Conservation (phyloP, 2,113 vertebrate species). For the Crotalus viridis region DNA sequence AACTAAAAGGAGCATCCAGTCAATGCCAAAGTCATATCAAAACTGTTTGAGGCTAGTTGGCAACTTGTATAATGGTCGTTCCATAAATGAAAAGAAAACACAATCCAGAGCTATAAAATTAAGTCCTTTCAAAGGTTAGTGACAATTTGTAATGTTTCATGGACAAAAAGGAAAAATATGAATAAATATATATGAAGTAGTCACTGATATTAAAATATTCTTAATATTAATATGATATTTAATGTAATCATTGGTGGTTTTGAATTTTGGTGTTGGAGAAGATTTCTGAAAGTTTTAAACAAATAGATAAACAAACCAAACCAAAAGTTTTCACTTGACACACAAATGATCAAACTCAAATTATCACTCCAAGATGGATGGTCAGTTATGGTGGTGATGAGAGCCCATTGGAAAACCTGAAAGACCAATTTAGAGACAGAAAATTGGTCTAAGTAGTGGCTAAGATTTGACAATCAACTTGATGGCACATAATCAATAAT, state of each 20-base stretch:
- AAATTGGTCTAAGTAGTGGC: background rate
- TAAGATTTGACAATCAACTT: background rate
- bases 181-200: background rate
- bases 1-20: background rate
- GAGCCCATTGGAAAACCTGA: background rate
- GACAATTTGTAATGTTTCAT: background rate
- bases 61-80: background rate
- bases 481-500: background rate
- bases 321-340: background rate
- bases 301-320: background rate
- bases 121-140: background rate
- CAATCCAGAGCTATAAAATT: background rate
- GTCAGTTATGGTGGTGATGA: background rate
- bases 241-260: background rate
- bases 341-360: background rate
- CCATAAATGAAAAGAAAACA: background rate
- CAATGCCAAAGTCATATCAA: background rate
- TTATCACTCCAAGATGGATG: background rate
- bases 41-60: background rate
- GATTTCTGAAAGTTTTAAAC: background rate
- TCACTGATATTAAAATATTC: background rate
- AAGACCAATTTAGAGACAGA: background rate
- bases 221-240: background rate
- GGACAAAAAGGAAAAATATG: background rate
- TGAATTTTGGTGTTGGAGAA: background rate